phyloP scores from a whole-genome alignment of 2,888 invertebrate species.

The Sicus ferrugineus region DNA sequence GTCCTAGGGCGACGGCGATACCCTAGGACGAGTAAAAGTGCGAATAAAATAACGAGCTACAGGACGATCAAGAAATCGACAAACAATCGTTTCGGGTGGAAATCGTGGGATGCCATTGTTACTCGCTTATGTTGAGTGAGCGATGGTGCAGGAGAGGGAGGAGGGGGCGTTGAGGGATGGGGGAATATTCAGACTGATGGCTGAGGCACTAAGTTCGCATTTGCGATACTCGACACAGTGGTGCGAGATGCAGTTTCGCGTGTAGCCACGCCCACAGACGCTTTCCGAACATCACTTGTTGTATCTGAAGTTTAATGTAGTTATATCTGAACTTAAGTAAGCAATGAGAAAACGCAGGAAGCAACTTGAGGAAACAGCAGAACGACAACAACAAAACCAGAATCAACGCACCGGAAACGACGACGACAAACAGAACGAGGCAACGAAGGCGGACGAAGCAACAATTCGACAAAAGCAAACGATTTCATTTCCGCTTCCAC shows the following conservation, averaged over 20 bases:
- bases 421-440: conserved; percentile 20
- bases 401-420: neutral
- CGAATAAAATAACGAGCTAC: too few relatives aligned
- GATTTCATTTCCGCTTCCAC: conserved; percentile 40
- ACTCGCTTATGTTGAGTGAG: too few relatives aligned
- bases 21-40: too few relatives aligned
- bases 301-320: neutral
- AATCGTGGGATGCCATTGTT: too few relatives aligned
- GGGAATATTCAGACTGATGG: neutral
- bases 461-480: conserved; percentile 34
- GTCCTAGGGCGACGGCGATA: too few relatives aligned
- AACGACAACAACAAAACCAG: conserved; percentile 1
- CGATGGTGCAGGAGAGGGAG: neutral
- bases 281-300: neutral
- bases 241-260: neutral
- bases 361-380: conserved; percentile 1
- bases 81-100: too few relatives aligned
- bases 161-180: neutral
- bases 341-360: neutral
- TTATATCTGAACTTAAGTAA: neutral
- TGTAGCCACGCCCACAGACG: too few relatives aligned
- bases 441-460: conserved; percentile 3
- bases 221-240: too few relatives aligned
- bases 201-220: neutral
- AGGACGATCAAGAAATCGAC: too few relatives aligned